Base-by-base conservation (phyloP, 2,113 vertebrate genomes). In the Tachuris rubrigastra region DNA sequence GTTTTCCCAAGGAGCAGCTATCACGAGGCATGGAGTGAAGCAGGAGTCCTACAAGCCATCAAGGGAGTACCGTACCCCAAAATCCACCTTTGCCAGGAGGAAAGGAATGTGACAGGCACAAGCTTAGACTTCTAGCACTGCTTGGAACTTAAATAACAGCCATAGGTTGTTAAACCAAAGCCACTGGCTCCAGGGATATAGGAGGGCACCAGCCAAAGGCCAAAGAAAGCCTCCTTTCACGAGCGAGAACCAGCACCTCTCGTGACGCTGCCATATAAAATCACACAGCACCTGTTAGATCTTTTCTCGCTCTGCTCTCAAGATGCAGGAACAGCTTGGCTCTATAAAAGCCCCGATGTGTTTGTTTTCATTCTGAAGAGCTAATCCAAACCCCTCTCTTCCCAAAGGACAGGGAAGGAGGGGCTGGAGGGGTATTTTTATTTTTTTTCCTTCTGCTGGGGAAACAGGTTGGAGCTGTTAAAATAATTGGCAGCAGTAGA, bases 311-410 rank as follows among this genome's bases (percentile, higher is more conserved):
- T 80, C 88, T 5, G 8, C 90, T 97, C 95, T 96, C 94, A 87
- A 91, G 95, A 93, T 14, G 6, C 85, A 87, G 91, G 93, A 97
- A 95, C 91, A 95, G 96, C 91, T 95, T 97, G 95, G 89, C 90
- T 95, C 81, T 85, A 63, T 96, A 97, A 95, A 97, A 95, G 88
- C 91, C 88, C 89, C 11, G 24, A 90, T 96, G 86, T 97, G 93
- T 97, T 97, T 97, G 96, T 96, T 97, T 97, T 95, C 94, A 90
- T 95, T 97, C 84, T 95, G 94, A 97, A 96, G 91, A 97, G 84
- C 93, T 97, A 96, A 97, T 97, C 97, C 97, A 96, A 97, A 95
- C 85, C 72, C 81, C 75, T 74, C 80, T 87, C 56, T 65, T 76
- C 92, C 94, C 90, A 84, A 85, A 95, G 94, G 92, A 95, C 65